A percentile compares a stretch with the other conserved stretches of the same genome.
Evolutionary conservation across 2,113 vertebrate genomes (phyloP).

Genomic region (Amia ocellicauda): DNA sequence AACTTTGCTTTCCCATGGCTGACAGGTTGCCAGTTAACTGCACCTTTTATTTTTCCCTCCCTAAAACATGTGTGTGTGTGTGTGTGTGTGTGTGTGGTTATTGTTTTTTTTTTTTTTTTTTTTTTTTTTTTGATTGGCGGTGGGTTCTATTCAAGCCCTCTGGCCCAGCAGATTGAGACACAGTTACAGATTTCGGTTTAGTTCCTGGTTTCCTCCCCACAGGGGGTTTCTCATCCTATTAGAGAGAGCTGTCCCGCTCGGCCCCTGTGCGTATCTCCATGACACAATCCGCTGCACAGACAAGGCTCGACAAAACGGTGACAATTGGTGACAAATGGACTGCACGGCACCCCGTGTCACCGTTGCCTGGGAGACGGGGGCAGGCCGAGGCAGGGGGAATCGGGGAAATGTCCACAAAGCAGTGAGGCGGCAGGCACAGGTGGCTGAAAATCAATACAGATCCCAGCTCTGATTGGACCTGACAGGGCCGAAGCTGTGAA

Average conservation of each 20-base stretch:
- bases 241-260: slow-evolving; percentile 49
- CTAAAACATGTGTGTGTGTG: slow-evolving; percentile 32
- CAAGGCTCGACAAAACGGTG: slow-evolving; percentile 76
- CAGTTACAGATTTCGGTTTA: slow-evolving; percentile 18
- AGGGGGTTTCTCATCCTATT: slow-evolving; percentile 51
- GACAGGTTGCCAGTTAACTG: no score
- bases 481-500: slow-evolving; percentile 35
- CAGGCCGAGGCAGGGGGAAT: slow-evolving; percentile 39
- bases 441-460: slow-evolving; percentile 52
- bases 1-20: no score
- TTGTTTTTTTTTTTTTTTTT: slow-evolving; percentile 47
- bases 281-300: slow-evolving; percentile 71
- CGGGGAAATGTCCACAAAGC: slow-evolving; percentile 43
- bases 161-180: slow-evolving; percentile 21
- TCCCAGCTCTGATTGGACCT: slow-evolving; percentile 44
- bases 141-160: neutral
- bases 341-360: slow-evolving; percentile 65
- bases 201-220: slow-evolving; percentile 33
- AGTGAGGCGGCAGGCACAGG: slow-evolving; percentile 65
- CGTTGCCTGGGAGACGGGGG: slow-evolving; percentile 74
- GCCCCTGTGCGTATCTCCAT: slow-evolving; percentile 50
- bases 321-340: slow-evolving; percentile 94
- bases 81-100: slow-evolving; percentile 27
- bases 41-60: no score
- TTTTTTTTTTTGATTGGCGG: no score